Conservation (phyloP, 2,797 vertebrate species). For the Arnoldichthys spilopterus region DNA sequence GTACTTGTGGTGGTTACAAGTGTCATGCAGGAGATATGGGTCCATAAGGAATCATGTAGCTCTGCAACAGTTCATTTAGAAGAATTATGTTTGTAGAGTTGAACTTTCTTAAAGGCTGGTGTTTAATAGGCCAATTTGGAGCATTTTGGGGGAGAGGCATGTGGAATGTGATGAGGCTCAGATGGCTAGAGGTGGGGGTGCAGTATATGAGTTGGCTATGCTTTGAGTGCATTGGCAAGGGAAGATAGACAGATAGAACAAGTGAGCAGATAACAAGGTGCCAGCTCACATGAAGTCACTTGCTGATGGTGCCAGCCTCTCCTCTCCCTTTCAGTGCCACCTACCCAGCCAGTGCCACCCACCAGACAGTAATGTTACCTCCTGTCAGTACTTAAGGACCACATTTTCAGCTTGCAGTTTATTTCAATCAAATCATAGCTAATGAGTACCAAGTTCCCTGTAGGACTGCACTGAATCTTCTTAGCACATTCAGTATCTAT, state of each 20-base stretch:
- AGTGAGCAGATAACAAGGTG: constrained; percentile 17
- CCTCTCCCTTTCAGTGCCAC: background rate
- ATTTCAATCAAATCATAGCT: background rate
- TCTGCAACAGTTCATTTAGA: constrained; percentile 20
- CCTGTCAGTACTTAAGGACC: background rate
- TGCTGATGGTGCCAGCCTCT: constrained; percentile 12
- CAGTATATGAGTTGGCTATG: background rate
- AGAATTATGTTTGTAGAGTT: background rate
- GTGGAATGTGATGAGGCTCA: constrained; percentile 43
- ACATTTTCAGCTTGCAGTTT: background rate
- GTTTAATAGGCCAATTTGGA: constrained; percentile 31
- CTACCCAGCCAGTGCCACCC: background rate
- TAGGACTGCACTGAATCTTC: too few relatives aligned
- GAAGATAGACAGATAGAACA: background rate
- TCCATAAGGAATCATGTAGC: background rate
- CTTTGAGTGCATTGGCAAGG: background rate
- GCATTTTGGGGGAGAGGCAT: constrained; percentile 30
- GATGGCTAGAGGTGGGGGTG: background rate
- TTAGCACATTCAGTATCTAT: too few relatives aligned
- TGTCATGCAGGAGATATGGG: background rate
- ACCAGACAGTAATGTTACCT: background rate
- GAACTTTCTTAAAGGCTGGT: constrained; percentile 16
- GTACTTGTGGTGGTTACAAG: background rate
- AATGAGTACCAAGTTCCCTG: background rate
- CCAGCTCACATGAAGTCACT: background rate